Conservation (phyloP, 2,113 vertebrate species). For the human region DNA sequence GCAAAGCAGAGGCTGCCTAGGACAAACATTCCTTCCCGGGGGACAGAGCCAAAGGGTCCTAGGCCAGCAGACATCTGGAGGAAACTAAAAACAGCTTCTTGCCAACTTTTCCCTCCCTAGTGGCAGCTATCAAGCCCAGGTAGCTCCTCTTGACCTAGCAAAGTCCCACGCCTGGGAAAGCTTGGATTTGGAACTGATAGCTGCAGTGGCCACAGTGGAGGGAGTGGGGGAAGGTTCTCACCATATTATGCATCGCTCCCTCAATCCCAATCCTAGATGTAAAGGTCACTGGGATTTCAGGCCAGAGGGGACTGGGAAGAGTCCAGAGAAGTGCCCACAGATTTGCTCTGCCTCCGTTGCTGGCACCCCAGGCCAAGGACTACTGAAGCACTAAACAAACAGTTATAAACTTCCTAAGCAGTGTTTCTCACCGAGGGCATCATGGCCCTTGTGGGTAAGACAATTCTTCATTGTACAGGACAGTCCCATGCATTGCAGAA, state of each 20-base stretch:
- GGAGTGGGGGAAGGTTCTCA: neutral
- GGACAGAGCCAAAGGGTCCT: neutral
- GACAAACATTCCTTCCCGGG: neutral
- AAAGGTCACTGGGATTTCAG: slow-evolving; percentile 8
- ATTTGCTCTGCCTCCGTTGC: neutral
- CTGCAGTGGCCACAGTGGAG: neutral
- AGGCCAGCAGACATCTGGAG: neutral
- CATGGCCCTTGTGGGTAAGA: neutral
- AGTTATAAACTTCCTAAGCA: neutral
- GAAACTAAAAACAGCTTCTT: slow-evolving; percentile 7
- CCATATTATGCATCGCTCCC: neutral
- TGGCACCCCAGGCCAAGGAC: neutral
- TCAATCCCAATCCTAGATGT: neutral
- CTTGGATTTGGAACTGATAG: neutral
- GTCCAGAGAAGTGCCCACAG: neutral
- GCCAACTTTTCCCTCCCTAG: neutral
- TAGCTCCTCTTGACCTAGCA: neutral
- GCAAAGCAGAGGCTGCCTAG: neutral
- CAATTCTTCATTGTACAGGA: neutral
- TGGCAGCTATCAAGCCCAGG: neutral
- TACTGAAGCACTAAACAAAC: neutral
- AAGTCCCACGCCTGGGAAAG: neutral
- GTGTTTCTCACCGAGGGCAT: neutral
- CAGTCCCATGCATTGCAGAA: neutral
- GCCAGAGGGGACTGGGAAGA: neutral